These are phyloP conservation scores for Heliconius erato DNA, from an alignment of 2,888 invertebrate genomes.

Conservation along the genomic window DNA sequence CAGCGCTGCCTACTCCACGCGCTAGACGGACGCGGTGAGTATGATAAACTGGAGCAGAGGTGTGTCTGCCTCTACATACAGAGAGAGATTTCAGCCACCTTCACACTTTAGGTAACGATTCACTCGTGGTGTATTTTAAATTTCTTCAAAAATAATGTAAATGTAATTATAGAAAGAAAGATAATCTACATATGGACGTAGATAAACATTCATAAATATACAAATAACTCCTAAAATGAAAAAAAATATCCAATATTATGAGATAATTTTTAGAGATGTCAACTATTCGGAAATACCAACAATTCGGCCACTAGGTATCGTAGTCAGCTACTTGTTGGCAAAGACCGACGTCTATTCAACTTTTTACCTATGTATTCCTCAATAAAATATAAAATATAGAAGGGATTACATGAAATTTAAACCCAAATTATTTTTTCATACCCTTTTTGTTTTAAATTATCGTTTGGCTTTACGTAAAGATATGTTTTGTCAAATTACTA, in stretches of 20 bases:
- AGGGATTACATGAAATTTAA: no score
- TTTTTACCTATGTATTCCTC: no score
- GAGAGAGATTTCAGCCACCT: constrained; percentile 28
- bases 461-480: neutral
- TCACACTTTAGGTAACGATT: constrained; percentile 9
- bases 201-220: neutral
- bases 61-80: constrained; percentile 40
- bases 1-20: constrained; percentile 59
- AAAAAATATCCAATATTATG: no score
- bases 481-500: neutral
- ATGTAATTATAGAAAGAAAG: neutral
- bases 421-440: neutral
- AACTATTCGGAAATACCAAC: no score
- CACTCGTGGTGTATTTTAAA: no score
- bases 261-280: no score
- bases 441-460: neutral
- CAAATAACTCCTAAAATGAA: no score
- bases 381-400: no score
- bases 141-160: neutral
- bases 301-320: no score
- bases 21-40: constrained; percentile 44
- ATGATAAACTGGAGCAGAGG: constrained; percentile 45
- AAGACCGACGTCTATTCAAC: no score
- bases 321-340: no score
- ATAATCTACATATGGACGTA: neutral